phyloP scores from a whole-genome alignment of 1,140 invertebrate genomes.

The Drosophila punjabiensis region DNA sequence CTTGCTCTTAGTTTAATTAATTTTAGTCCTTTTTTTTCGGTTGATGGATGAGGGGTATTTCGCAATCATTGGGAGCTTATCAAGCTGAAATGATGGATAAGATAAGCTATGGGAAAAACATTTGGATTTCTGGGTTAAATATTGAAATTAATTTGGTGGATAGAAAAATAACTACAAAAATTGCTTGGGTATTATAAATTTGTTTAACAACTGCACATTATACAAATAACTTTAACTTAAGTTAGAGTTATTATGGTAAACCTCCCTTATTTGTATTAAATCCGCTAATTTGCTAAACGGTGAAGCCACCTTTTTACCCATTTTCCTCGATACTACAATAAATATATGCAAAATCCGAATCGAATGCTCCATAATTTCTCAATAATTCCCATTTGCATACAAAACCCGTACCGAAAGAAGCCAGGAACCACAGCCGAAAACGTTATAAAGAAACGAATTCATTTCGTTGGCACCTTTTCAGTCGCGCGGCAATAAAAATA shows the following conservation, averaged over 20 bases:
- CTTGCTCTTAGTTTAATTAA: constrained; percentile 72
- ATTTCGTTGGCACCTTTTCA: constrained; percentile 56
- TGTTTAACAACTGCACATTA: not conserved
- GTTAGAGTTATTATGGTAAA: not conserved
- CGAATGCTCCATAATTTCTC: constrained; percentile 46
- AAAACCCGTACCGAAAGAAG: constrained; percentile 31
- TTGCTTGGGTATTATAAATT: not conserved
- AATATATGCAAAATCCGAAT: constrained; percentile 12
- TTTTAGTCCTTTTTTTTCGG: constrained; percentile 51
- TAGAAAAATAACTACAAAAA: not conserved
- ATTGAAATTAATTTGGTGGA: not conserved
- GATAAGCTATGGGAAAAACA: constrained; percentile 15
- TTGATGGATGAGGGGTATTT: constrained; percentile 40
- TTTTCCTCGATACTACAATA: constrained; percentile 19
- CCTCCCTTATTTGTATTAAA: constrained; percentile 1
- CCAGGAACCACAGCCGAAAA: constrained; percentile 25
- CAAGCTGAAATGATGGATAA: constrained; percentile 42
- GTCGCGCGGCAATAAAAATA: constrained; percentile 48
- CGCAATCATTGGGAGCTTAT: constrained; percentile 33
- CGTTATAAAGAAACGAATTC: constrained; percentile 50
- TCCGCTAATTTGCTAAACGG: not conserved
- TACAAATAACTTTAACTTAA: not conserved
- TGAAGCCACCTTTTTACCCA: not conserved
- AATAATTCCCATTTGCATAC: constrained; percentile 49
- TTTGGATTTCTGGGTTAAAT: not conserved